Conservation (phyloP, 1,140 invertebrate species). For the Leptoteleia sp. region DNA sequence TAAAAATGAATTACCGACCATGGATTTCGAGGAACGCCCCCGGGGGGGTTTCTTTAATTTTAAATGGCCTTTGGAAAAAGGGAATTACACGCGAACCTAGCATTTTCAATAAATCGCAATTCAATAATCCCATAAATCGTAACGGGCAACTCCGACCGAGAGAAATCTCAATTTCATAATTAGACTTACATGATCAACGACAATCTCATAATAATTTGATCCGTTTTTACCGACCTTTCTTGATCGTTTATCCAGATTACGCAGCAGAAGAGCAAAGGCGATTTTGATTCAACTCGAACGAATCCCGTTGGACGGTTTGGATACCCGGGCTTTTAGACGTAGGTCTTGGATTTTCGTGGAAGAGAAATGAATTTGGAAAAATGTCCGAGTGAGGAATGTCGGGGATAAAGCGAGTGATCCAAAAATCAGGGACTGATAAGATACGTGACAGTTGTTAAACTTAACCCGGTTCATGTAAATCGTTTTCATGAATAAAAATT, state of each 20-base stretch:
- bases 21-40: too few relatives aligned
- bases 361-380: constrained; percentile 56
- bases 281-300: constrained; percentile 51
- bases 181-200: constrained; percentile 21
- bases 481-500: constrained; percentile 52
- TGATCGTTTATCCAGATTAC: constrained; percentile 55
- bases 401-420: constrained; percentile 42
- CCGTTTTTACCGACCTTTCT: constrained; percentile 22
- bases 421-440: constrained; percentile 45
- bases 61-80: too few relatives aligned
- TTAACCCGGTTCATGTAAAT: constrained; percentile 56
- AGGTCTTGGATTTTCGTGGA: constrained; percentile 20
- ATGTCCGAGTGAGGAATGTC: constrained; percentile 40
- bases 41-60: too few relatives aligned
- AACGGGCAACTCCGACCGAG: too few relatives aligned
- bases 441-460: constrained; percentile 33
- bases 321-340: constrained; percentile 16
- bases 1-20: too few relatives aligned
- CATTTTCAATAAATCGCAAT: too few relatives aligned
- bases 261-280: constrained; percentile 35
- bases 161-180: too few relatives aligned
- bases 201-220: constrained; percentile 33
- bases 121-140: too few relatives aligned
- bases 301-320: constrained; percentile 40
- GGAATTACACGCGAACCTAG: too few relatives aligned